Evolutionary conservation across 2,888 invertebrate species (phyloP).

Genomic region (Calameuta idolon): DNA sequence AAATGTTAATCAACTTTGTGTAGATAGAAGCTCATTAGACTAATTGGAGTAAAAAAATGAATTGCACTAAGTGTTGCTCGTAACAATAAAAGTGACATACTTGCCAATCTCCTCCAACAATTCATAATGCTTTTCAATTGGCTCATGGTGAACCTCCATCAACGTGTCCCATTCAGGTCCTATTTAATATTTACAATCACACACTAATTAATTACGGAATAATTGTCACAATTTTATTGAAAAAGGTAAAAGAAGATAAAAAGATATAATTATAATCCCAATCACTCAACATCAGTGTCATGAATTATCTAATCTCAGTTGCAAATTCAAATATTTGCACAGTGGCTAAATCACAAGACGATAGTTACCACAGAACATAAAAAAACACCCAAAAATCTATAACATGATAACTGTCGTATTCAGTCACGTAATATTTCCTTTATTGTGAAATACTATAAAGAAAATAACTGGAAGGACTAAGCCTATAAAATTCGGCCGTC

Average conservation of each 20-base stretch:
- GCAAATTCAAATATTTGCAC: neutral
- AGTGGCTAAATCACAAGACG: neutral
- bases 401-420: neutral
- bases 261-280: neutral
- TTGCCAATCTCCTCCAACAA: constrained; percentile 71
- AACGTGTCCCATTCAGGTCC: constrained; percentile 63
- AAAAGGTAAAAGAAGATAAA: neutral
- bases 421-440: neutral
- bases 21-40: neutral
- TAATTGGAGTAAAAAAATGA: neutral
- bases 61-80: neutral
- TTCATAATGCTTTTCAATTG: constrained; percentile 70
- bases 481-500: neutral
- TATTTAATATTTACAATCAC: constrained; percentile 23
- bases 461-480: neutral
- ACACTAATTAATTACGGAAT: neutral
- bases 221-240: neutral
- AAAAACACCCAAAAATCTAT: neutral
- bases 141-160: constrained; percentile 68
- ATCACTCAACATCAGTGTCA: neutral
- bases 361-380: constrained; percentile 2
- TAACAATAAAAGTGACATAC: constrained; percentile 56
- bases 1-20: neutral
- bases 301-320: neutral
- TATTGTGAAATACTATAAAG: neutral